A percentile compares a stretch with the other conserved stretches of the same genome.
Evolutionary conservation across 2,113 vertebrate genomes (phyloP).

Genomic region (Tragelaphus buxtoni): DNA sequence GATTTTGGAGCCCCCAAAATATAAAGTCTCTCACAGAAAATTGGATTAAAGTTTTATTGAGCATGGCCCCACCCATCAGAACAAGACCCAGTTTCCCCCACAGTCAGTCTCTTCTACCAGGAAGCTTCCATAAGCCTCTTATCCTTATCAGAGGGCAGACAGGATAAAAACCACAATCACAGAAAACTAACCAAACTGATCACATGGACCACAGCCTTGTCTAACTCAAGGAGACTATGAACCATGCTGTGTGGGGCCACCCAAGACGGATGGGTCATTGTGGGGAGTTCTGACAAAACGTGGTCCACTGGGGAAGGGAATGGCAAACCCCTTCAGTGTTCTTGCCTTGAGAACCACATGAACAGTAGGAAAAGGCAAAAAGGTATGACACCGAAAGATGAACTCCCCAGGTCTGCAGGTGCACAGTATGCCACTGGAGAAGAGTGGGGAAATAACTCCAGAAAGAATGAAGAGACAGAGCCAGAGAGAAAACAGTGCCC

Average conservation of each 20-base stretch:
- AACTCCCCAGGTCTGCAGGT: neutral
- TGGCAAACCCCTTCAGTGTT: neutral
- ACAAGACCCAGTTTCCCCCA: no score
- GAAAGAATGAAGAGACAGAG: neutral
- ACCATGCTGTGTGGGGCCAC: neutral
- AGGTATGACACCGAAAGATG: neutral
- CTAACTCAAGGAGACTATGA: neutral
- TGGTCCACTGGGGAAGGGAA: neutral
- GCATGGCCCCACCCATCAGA: no score
- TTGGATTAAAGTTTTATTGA: no score
- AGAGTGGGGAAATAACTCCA: neutral
- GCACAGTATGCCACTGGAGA: neutral
- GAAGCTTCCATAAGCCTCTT: no score
- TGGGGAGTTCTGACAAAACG: neutral
- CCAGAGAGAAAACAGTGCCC: neutral
- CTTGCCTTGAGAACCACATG: neutral
- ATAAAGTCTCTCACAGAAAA: no score
- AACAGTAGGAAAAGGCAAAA: neutral
- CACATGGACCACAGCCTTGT: neutral
- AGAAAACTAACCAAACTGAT: neutral
- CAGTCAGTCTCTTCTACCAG: no score
- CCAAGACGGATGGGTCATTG: rapidly evolving
- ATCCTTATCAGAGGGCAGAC: no score
- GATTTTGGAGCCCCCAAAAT: no score
- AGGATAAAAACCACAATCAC: no score